Percentiles rank a stretch among this genome's conserved stretches.
Evolutionary conservation across 2,113 vertebrate species (phyloP).

Genomic region (Corydoras sp.): DNA sequence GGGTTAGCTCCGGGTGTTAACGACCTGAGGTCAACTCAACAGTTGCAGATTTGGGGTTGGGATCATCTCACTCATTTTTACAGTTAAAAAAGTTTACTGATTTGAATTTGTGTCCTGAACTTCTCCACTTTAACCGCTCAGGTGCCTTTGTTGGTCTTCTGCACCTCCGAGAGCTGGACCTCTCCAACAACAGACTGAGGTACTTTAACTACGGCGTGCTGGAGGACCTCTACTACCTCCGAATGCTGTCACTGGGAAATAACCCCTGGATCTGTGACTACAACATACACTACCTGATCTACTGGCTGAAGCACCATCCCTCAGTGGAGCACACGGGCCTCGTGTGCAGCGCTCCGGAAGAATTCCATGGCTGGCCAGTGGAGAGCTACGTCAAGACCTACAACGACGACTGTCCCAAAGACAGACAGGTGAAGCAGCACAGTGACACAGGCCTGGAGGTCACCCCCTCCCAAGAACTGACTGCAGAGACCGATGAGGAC

Average conservation of each 20-base stretch:
- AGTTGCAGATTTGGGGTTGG: too few species aligned
- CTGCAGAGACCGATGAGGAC: slow-evolving; percentile 65
- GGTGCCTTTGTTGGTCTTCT: slow-evolving; percentile 86
- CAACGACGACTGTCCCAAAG: slow-evolving; percentile 90
- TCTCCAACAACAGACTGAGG: slow-evolving; percentile 87
- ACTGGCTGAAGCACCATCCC: slow-evolving; percentile 93
- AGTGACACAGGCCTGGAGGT: slow-evolving; percentile 60
- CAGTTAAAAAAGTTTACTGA: too few species aligned
- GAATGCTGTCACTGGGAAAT: slow-evolving; percentile 74
- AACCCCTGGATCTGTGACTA: slow-evolving; percentile 97
- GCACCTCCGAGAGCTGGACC: slow-evolving; percentile 84
- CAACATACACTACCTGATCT: slow-evolving; percentile 95
- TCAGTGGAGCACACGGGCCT: slow-evolving; percentile 78
- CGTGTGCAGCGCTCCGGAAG: slow-evolving; percentile 77
- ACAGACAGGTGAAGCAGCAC: slow-evolving; percentile 63
- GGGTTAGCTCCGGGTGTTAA: too few species aligned
- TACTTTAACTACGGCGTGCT: slow-evolving; percentile 89
- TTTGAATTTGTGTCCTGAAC: too few species aligned
- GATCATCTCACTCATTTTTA: not conserved
- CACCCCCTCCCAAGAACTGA: slow-evolving; percentile 67
- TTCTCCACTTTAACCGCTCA: slow-evolving; percentile 48
- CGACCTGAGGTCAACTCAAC: too few species aligned
- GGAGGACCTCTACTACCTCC: slow-evolving; percentile 93
- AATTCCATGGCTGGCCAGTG: slow-evolving; percentile 88
- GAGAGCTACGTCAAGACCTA: slow-evolving; percentile 91